A percentile compares a stretch with the other conserved stretches of the same genome.
phyloP scores from a whole-genome alignment of 37 sponge, comb jelly and placozoan species.

The Cliona cf. orientalis region DNA sequence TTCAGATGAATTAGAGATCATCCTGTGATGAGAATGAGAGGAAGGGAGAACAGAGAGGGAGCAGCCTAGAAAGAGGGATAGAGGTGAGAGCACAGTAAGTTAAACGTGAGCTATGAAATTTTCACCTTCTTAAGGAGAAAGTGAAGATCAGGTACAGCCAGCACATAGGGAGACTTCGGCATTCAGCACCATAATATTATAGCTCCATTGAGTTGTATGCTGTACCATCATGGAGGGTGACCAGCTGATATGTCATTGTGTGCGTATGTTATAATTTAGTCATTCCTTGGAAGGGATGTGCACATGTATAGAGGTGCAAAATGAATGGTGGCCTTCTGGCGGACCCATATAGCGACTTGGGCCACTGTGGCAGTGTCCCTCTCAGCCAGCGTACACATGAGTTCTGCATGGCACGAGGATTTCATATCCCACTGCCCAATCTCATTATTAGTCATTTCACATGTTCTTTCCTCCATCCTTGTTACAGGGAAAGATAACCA shows the following conservation, averaged over 20 bases:
- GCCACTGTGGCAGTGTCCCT: background rate
- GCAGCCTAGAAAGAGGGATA: no score
- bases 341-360: no score
- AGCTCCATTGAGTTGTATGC: constrained; percentile 45
- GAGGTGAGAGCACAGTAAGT: constrained; percentile 50
- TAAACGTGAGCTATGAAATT: background rate
- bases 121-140: constrained; percentile 65
- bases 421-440: no score
- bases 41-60: background rate
- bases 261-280: background rate
- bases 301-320: no score
- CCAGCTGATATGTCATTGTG: constrained; percentile 49
- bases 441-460: no score
- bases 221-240: constrained; percentile 44
- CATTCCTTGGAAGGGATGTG: background rate
- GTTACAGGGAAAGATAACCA: no score
- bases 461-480: no score
- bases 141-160: constrained; percentile 68
- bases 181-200: constrained; percentile 61
- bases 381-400: no score
- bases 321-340: no score
- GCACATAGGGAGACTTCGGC: constrained; percentile 58
- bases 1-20: constrained; percentile 34
- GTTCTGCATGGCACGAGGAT: no score
- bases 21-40: constrained; percentile 1